phyloP scores from a whole-genome alignment of 2,888 invertebrate genomes.

The Lasioglossum leucozonium region DNA sequence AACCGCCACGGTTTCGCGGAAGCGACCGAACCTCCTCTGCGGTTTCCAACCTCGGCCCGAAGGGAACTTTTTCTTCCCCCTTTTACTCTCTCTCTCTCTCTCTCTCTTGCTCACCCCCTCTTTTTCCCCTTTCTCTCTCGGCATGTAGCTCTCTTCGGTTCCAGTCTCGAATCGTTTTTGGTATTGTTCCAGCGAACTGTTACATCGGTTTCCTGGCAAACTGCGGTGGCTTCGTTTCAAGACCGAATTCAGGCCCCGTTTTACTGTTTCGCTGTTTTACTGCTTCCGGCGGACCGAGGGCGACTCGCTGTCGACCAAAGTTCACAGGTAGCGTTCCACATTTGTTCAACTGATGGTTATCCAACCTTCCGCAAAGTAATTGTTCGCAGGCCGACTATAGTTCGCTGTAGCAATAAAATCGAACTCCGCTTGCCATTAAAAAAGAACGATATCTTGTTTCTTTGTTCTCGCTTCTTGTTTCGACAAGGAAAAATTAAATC shows the following conservation, averaged over 20 bases:
- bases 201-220: conserved; percentile 1
- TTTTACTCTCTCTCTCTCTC: neutral
- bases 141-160: neutral
- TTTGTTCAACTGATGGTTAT: neutral
- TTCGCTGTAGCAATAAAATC: too few species aligned
- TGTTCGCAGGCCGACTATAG: neutral
- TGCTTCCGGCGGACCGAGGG: neutral
- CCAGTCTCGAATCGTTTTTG: conserved; percentile 7
- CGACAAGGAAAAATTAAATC: too few species aligned
- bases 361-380: neutral
- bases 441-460: too few species aligned
- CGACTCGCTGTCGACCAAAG: neutral
- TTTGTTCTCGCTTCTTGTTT: too few species aligned
- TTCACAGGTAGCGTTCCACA: neutral
- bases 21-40: conserved; percentile 59
- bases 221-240: neutral
- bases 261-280: neutral
- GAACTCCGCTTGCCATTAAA: too few species aligned
- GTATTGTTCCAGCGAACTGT: conserved; percentile 18
- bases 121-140: conserved; percentile 4
- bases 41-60: conserved; percentile 49
- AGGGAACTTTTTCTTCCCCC: conserved; percentile 26
- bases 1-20: conserved; percentile 58
- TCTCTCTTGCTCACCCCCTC: neutral
- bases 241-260: neutral